A percentile compares a stretch with the other conserved stretches of the same genome.
phyloP scores from a whole-genome alignment of 2,888 invertebrate species.

The Arenicola marina region DNA sequence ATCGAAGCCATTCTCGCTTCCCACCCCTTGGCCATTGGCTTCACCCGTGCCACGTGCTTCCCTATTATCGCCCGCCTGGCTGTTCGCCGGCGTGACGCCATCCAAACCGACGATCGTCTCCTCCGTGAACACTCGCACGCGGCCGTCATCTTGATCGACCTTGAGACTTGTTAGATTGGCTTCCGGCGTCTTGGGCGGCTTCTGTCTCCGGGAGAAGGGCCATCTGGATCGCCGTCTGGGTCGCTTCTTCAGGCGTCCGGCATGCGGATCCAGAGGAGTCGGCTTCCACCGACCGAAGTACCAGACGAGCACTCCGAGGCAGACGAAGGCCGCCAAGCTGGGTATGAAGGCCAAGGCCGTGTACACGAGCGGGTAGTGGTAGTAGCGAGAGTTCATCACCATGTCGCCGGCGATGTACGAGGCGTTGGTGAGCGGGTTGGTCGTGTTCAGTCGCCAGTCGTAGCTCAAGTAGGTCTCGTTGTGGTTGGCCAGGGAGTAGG shows the following conservation, averaged over 20 bases:
- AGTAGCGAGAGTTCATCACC: conserved; percentile 63
- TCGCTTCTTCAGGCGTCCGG: conserved; percentile 22
- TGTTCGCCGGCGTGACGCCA: too few relatives aligned
- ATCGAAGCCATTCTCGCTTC: too few relatives aligned
- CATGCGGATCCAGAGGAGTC: conserved; percentile 16
- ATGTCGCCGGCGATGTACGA: conserved; percentile 60
- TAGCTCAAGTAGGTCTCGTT: conserved; percentile 59
- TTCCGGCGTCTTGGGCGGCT: too few relatives aligned
- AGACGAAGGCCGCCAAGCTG: conserved; percentile 43
- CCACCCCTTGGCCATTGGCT: too few relatives aligned
- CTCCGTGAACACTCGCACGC: too few relatives aligned
- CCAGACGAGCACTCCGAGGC: conserved; percentile 48
- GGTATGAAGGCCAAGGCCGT: conserved; percentile 64
- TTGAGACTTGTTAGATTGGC: too few relatives aligned
- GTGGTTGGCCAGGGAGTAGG: conserved; percentile 40
- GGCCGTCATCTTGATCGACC: too few relatives aligned
- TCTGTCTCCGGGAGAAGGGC: too few relatives aligned
- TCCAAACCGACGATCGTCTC: too few relatives aligned
- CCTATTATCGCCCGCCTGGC: too few relatives aligned
- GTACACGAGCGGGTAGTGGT: conserved; percentile 57
- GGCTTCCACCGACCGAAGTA: conserved; percentile 44
- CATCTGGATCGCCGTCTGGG: too few relatives aligned
- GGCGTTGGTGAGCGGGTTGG: conserved; percentile 58
- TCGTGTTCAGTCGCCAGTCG: conserved; percentile 55
- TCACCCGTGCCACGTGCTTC: too few relatives aligned